These are phyloP conservation scores for Upupa epops DNA, from an alignment of 2,113 vertebrate species.

Conservation along the genomic window DNA sequence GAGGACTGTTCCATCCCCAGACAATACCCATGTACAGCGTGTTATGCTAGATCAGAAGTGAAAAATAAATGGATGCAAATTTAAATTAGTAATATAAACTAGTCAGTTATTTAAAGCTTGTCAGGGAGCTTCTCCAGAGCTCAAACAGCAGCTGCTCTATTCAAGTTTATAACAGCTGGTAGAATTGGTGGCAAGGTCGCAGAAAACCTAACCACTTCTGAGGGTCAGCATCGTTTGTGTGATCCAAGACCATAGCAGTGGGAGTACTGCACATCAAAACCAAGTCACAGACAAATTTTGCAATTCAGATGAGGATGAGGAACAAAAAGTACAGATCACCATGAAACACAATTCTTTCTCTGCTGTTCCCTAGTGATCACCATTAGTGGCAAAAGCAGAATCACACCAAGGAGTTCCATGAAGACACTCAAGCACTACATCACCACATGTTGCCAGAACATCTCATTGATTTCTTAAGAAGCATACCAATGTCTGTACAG, in stretches of 20 bases:
- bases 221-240: neutral
- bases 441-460: neutral
- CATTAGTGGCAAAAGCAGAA: neutral
- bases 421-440: neutral
- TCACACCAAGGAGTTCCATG: neutral
- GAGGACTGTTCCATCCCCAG: neutral
- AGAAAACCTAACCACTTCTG: neutral
- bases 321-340: neutral
- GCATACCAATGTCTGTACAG: neutral
- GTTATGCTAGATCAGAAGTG: neutral
- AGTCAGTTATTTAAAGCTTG: neutral
- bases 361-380: neutral
- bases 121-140: neutral
- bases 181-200: neutral
- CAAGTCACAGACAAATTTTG: neutral
- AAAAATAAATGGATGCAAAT: neutral
- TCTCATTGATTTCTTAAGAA: neutral
- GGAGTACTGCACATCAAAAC: neutral
- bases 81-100: neutral
- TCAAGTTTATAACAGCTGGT: neutral
- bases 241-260: neutral
- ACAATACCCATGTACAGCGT: accelerated
- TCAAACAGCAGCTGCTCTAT: neutral
- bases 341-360: neutral
- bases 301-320: neutral